Evolutionary conservation across 2,113 vertebrate species (phyloP), one percentile per base, ranked within the genome.

Genomic region (Megaceryle maxima): DNA sequence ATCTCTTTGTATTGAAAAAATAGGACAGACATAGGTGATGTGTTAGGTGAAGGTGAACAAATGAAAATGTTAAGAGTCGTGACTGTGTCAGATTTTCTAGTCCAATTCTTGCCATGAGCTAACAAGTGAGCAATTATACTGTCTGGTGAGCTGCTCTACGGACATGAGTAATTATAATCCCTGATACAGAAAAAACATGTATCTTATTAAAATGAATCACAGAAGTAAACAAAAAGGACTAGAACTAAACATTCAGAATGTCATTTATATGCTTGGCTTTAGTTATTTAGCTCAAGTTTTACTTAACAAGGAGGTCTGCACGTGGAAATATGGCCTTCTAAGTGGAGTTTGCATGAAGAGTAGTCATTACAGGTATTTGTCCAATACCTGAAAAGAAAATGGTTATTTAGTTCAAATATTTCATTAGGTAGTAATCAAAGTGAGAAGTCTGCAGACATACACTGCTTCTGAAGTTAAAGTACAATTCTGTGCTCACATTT

Each of bases 221-320:
- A 85, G 86, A 83, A 83, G 66, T 79, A 92, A 95, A 94, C 48
- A 95, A 96, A 93, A 87, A 72, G 17, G 15, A 68, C 53, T 75
- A 84, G 81, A 84, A 75, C 48, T 78, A 64, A 78, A 89, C 78
- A 33, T 91, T 95, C 77, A 87, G 77, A 75, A 79, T 68, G 46
- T 59, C 68, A 75, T 73, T 89, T 95, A 19, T 62, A 46, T 48
- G 20, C 51, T 83, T 10, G 5, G 19, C 56, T 81, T 69, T 90
- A 78, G 37, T 59, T 20, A 79, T 31, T 64, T 44, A 73, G 53
- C 28, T 44, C 9, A 80, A 37, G 31, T 81, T 81, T 89, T 88
- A 82, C 31, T 25, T 68, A 77, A 56, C 13, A 24, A 95, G 55
- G 46, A 87, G 79, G 11, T 33, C 50, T 64, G 22, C 41, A n/a